These are phyloP conservation scores for Anoplophora glabripennis DNA, from an alignment of 1,140 invertebrate species.

Conservation along the genomic window DNA sequence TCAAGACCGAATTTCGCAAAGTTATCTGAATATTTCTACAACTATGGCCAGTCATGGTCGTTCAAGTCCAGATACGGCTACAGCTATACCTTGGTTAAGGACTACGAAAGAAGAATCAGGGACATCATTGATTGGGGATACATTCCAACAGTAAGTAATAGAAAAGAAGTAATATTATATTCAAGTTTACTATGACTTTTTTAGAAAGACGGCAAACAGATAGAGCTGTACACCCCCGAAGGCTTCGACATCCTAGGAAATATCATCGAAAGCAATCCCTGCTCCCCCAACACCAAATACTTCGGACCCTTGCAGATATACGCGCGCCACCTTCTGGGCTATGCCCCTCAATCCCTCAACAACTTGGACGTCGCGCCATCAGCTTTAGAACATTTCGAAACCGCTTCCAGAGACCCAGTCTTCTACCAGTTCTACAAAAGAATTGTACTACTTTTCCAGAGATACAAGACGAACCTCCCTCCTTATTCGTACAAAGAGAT, in stretches of 20 bases:
- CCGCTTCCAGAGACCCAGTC: constrained; percentile 63
- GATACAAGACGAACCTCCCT: constrained; percentile 45
- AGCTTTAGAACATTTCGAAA: constrained; percentile 54
- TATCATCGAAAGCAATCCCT: constrained; percentile 63
- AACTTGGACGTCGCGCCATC: constrained; percentile 41
- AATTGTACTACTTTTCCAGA: constrained; percentile 51
- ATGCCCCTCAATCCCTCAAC: constrained; percentile 36
- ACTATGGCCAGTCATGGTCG: constrained; percentile 34
- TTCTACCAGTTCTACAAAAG: constrained; percentile 63
- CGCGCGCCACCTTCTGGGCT: constrained; percentile 56
- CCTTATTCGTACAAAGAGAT: constrained; percentile 60
- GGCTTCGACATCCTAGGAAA: constrained; percentile 63
- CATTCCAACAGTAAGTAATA: constrained; percentile 49
- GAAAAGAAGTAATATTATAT: not conserved
- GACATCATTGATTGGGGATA: constrained; percentile 61
- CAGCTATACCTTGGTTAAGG: constrained; percentile 42
- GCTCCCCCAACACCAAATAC: constrained; percentile 62
- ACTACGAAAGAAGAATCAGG: constrained; percentile 60
- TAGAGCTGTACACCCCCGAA: constrained; percentile 53
- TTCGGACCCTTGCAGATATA: constrained; percentile 60
- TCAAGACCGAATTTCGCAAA: constrained; percentile 54
- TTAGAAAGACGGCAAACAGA: constrained; percentile 51
- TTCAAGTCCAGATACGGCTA: constrained; percentile 14
- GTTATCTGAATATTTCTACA: constrained; percentile 42
- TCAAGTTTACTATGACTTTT: constrained; percentile 21